Evolutionary conservation across 2,888 invertebrate species (phyloP).

Genomic region (Labia minor): DNA sequence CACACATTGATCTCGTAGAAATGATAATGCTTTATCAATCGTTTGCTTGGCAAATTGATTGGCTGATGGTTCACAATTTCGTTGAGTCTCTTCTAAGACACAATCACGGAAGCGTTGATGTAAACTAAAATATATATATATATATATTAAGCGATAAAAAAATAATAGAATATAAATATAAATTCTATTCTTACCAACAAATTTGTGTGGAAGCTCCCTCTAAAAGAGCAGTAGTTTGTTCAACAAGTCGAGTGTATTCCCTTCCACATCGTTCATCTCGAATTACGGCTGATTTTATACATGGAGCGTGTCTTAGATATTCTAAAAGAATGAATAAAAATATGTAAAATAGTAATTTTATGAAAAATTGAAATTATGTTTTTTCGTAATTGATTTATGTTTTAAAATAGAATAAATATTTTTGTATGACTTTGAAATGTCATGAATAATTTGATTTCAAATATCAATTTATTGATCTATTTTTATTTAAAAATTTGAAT

Average conservation of each 20-base stretch:
- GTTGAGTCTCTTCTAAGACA: constrained; percentile 42
- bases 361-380: too few relatives aligned
- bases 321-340: constrained; percentile 39
- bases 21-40: constrained; percentile 47
- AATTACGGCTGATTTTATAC: constrained; percentile 48
- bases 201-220: constrained; percentile 37
- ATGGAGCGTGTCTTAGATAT: constrained; percentile 48
- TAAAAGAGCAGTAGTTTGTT: constrained; percentile 41
- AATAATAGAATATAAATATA: not conserved
- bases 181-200: constrained; percentile 41
- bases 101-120: constrained; percentile 49
- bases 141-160: not conserved
- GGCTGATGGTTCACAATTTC: constrained; percentile 44
- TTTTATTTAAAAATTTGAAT: too few relatives aligned
- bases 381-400: too few relatives aligned
- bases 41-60: constrained; percentile 44
- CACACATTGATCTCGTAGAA: constrained; percentile 47
- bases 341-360: too few relatives aligned
- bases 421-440: too few relatives aligned
- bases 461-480: too few relatives aligned
- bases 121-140: constrained; percentile 36
- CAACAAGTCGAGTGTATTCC: constrained; percentile 45
- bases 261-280: constrained; percentile 44
- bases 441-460: too few relatives aligned
- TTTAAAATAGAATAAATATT: too few relatives aligned